Conservation (phyloP, 2,113 vertebrate genomes). For the Tenrec ecaudatus region DNA sequence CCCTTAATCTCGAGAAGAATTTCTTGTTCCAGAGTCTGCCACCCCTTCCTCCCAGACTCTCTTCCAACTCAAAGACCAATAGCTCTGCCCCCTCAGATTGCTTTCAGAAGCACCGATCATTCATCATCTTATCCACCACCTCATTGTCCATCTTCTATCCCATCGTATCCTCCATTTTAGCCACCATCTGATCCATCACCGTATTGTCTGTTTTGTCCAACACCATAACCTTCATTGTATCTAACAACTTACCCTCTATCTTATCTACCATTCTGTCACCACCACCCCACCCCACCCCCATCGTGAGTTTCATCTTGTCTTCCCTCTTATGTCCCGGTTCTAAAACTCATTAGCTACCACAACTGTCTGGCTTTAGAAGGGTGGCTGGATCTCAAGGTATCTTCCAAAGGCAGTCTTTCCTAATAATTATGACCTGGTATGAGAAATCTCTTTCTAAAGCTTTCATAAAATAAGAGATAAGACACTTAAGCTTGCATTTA, state of each 20-base stretch:
- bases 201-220: no score
- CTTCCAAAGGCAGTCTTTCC: not conserved
- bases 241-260: no score
- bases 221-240: no score
- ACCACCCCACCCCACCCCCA: no score
- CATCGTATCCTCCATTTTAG: no score
- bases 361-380: not conserved
- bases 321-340: not conserved
- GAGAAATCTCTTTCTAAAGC: not conserved
- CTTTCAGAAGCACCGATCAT: no score
- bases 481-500: not conserved
- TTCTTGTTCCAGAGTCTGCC: not conserved
- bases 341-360: not conserved
- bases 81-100: not conserved
- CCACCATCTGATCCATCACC: no score
- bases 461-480: conserved; percentile 12
- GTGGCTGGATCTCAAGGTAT: not conserved
- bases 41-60: not conserved
- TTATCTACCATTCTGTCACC: no score
- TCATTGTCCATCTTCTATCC: not conserved
- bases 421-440: not conserved
- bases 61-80: not conserved
- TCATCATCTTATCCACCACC: not conserved
- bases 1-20: not conserved
- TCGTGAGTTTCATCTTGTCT: not conserved